Evolutionary conservation across 2,888 invertebrate genomes (phyloP).

Genomic region (Mesorhabditis belari): DNA sequence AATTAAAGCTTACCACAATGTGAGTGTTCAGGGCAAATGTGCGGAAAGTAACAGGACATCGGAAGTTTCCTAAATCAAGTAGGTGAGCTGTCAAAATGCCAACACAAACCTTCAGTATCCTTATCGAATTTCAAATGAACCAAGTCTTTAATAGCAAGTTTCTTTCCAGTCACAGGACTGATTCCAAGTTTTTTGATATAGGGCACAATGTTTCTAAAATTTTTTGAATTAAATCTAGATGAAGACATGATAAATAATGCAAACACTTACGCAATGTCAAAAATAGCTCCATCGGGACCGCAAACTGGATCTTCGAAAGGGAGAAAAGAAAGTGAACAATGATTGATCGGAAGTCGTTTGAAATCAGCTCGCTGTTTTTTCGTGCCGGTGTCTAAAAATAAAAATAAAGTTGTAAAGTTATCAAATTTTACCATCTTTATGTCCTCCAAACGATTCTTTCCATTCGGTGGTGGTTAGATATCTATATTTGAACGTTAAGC

Average conservation of each 20-base stretch:
- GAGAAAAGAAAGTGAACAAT: slow-evolving; percentile 71
- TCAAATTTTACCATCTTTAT: slow-evolving; percentile 44
- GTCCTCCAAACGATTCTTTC: slow-evolving; percentile 48
- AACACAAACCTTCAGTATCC: slow-evolving; percentile 64
- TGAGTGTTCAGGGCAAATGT: slow-evolving; percentile 86
- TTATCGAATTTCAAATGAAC: slow-evolving; percentile 80
- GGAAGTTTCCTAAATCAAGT: slow-evolving; percentile 36
- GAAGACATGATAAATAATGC: neutral
- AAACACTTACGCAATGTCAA: slow-evolving; percentile 68
- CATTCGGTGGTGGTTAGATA: slow-evolving; percentile 51
- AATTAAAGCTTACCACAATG: slow-evolving; percentile 65
- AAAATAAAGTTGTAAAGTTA: neutral
- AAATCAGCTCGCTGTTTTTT: slow-evolving; percentile 63
- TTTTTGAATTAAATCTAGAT: neutral
- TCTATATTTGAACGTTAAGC: too few relatives aligned
- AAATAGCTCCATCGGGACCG: slow-evolving; percentile 81
- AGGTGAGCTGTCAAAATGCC: neutral
- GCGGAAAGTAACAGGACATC: slow-evolving; percentile 52
- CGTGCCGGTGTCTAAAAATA: slow-evolving; percentile 37
- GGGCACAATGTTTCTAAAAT: slow-evolving; percentile 42
- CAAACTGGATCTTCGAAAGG: slow-evolving; percentile 87
- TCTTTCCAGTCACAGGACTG: slow-evolving; percentile 87
- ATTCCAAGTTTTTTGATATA: slow-evolving; percentile 69
- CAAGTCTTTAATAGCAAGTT: slow-evolving; percentile 73
- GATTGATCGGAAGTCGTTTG: slow-evolving; percentile 74